Conservation (phyloP, 2,113 vertebrate genomes). For the Clarias batrachus region DNA sequence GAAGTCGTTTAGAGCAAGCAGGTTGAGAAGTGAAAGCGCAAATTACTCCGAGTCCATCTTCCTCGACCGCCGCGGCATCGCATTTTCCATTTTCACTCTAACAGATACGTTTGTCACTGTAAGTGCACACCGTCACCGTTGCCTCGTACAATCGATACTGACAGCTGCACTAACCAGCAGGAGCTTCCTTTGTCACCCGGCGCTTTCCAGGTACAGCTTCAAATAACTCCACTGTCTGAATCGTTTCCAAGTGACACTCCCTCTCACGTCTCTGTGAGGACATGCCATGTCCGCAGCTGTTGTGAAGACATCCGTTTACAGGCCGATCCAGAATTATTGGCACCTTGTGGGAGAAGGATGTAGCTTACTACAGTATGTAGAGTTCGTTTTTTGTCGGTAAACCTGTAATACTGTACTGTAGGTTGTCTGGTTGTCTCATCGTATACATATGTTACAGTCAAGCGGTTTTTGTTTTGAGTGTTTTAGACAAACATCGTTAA, state of each 20-base stretch:
- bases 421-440: no score
- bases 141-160: neutral
- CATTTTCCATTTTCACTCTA: neutral
- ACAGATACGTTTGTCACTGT: neutral
- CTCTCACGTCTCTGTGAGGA: constrained; percentile 23
- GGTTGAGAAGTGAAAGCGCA: neutral
- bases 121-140: constrained; percentile 7
- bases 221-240: constrained; percentile 18
- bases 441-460: neutral
- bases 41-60: neutral
- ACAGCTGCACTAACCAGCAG: constrained; percentile 23
- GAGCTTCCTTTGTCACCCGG: neutral
- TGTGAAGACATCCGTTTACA: neutral
- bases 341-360: neutral
- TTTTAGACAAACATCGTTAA: neutral
- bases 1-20: constrained; percentile 16
- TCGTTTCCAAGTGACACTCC: constrained; percentile 15
- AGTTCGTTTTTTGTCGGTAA: neutral
- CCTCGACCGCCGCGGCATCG: neutral
- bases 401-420: neutral
- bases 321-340: neutral
- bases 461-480: no score
- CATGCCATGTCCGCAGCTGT: neutral
- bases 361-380: neutral
- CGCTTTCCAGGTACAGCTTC: constrained; percentile 2